Percentiles rank a stretch among this genome's conserved stretches.
Evolutionary conservation across 2,113 vertebrate genomes (phyloP).

Genomic region (Anoplopoma fimbria): DNA sequence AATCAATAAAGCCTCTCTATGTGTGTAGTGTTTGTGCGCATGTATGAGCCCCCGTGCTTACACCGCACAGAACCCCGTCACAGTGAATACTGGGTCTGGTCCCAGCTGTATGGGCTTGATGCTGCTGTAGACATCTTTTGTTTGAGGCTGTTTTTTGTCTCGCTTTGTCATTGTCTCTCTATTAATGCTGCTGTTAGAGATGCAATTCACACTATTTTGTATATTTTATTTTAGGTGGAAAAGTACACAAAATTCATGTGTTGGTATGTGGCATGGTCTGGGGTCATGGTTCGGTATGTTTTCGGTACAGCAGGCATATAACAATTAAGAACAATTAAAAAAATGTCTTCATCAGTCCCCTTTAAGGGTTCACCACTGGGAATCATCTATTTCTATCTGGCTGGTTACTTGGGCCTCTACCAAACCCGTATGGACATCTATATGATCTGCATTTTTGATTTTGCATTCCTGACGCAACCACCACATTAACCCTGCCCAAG

Average conservation of each 20-base stretch:
- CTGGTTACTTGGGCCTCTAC: too few relatives aligned
- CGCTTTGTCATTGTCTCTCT: background rate
- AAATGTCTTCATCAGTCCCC: too few relatives aligned
- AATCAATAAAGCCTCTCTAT: constrained; percentile 74
- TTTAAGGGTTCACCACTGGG: too few relatives aligned
- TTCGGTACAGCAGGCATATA: background rate
- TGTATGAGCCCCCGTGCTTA: too few relatives aligned
- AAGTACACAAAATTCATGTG: background rate
- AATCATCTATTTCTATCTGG: too few relatives aligned
- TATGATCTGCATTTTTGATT: too few relatives aligned
- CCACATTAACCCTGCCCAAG: too few relatives aligned
- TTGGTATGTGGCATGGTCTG: background rate
- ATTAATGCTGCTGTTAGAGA: background rate
- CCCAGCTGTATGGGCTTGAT: background rate
- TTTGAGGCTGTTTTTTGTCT: background rate
- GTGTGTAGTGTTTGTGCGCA: background rate
- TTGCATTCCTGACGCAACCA: too few relatives aligned
- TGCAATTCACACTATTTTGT: background rate
- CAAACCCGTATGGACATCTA: too few relatives aligned
- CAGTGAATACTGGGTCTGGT: background rate
- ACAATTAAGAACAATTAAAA: background rate
- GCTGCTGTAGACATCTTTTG: background rate
- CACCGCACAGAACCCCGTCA: background rate
- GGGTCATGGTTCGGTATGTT: background rate
- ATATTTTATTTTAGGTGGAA: background rate